Percentiles rank a stretch among this genome's conserved stretches.
Conservation (phyloP, 2,113 vertebrate genomes). For the Gadus chalcogrammus region DNA sequence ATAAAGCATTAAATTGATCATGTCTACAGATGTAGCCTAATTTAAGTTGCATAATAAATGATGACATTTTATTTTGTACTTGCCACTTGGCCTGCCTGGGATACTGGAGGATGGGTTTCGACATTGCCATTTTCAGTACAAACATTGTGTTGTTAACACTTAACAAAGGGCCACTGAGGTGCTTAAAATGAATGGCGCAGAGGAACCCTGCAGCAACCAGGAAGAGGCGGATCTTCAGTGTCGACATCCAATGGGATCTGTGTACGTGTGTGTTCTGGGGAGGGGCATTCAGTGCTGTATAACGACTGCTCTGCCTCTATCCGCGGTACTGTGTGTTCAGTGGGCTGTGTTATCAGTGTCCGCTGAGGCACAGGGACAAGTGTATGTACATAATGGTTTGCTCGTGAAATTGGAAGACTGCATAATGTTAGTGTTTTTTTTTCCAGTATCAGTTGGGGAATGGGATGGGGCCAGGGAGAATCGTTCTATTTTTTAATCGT, state of each 20-base stretch:
- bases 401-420: constrained; percentile 64
- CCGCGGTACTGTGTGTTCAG: constrained; percentile 44
- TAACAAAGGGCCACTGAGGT: constrained; percentile 42
- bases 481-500: constrained; percentile 69
- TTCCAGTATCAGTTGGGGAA: constrained; percentile 49
- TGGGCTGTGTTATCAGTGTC: constrained; percentile 44
- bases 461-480: constrained; percentile 39
- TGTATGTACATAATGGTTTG: constrained; percentile 72
- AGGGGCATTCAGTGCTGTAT: constrained; percentile 46
- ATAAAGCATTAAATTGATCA: constrained; percentile 41
- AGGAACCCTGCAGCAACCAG: too few species aligned
- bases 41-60: constrained; percentile 53
- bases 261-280: constrained; percentile 10
- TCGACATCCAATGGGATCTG: too few species aligned
- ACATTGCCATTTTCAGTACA: constrained; percentile 49
- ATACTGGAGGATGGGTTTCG: constrained; percentile 36
- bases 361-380: constrained; percentile 45
- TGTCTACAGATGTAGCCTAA: constrained; percentile 52
- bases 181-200: constrained; percentile 41
- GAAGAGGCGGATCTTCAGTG: constrained; percentile 23
- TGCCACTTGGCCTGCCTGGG: constrained; percentile 57
- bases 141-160: constrained; percentile 29
- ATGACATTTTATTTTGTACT: constrained; percentile 26
- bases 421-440: constrained; percentile 67
- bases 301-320: constrained; percentile 54